Percentiles rank a stretch among this genome's conserved stretches.
phyloP scores from a whole-genome alignment of 2,797 vertebrate species.

The Enteromius treurensis region DNA sequence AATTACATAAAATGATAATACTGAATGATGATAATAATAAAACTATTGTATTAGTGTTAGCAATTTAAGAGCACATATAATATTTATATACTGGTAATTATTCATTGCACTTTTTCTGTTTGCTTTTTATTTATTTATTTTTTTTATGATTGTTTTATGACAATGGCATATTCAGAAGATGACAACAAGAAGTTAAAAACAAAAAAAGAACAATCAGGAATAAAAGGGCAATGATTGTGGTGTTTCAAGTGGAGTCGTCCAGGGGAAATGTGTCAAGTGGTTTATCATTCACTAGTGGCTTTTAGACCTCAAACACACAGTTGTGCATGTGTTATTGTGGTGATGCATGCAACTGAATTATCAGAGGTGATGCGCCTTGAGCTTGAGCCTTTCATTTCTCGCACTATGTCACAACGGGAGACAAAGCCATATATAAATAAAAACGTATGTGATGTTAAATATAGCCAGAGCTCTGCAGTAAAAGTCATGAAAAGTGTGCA shows the following conservation, averaged over 20 bases:
- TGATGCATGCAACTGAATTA: background rate
- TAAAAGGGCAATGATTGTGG: background rate
- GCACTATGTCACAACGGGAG: background rate
- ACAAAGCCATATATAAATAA: background rate
- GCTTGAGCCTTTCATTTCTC: background rate
- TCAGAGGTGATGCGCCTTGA: background rate
- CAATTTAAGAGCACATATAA: background rate
- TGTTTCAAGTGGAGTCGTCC: background rate
- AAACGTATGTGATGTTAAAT: constrained; percentile 1
- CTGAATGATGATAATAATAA: background rate
- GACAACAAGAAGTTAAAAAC: background rate
- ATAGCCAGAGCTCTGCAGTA: background rate
- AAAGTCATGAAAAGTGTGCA: constrained; percentile 56
- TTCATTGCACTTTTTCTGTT: background rate
- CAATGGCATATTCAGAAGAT: background rate
- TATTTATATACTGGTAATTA: background rate
- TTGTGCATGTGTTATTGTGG: background rate
- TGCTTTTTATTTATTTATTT: background rate
- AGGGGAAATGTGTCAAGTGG: background rate
- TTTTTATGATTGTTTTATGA: background rate
- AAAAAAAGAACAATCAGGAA: background rate
- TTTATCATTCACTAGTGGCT: background rate
- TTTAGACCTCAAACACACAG: background rate
- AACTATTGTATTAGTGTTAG: background rate
- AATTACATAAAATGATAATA: background rate